Base-by-base conservation (phyloP, 2,113 vertebrate species). In the Eudyptes chrysolophus region DNA sequence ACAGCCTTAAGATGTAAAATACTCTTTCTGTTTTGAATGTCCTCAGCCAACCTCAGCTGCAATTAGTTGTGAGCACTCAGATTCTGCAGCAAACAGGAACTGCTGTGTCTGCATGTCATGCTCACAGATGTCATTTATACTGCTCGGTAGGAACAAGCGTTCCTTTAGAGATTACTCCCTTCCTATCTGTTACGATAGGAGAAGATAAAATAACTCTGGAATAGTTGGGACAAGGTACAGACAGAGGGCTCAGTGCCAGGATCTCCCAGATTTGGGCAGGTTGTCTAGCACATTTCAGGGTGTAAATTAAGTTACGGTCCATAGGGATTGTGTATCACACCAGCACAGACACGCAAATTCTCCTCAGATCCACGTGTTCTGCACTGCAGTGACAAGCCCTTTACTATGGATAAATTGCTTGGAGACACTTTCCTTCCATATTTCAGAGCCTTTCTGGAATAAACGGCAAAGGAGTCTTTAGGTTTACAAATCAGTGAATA, bases 41-140 rank as follows among this genome's bases (percentile, higher is more conserved):
- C 97, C 96, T 96, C 79, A 94, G 75, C 14, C 93, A 97, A 97
- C 96, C 96, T 94, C 81, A 52, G 92, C 74, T 89, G 66, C 95
- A 95, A 77, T 81, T 86, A 91, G 78, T 34, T 61, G 44, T 16
- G 54, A 79, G 91, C 12, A 5, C 29, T 96, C 8, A 7, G 79
- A 84, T 88, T 84, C 70, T 84, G 69, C 66, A 94, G 80, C 13
- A 5, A 92, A 71, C 13, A 74, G 46, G 78, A 96, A 97, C 49
- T 92, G 96, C 96, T 97, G 95, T 2, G 18, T 95, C 84, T 89
- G 95, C 94, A 88, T 46, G 70, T 92, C 71, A 69, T 30, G 64
- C 69, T 93, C 81, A 78, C 85, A 97, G 96, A 96, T 93, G 87
- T 95, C 90, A 94, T 80, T 96, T 62, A 72, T 81, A 52, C 52